A percentile compares a stretch with the other conserved stretches of the same genome.
phyloP scores from a whole-genome alignment of 1,140 invertebrate species.

The Ruditapes philippinarum region DNA sequence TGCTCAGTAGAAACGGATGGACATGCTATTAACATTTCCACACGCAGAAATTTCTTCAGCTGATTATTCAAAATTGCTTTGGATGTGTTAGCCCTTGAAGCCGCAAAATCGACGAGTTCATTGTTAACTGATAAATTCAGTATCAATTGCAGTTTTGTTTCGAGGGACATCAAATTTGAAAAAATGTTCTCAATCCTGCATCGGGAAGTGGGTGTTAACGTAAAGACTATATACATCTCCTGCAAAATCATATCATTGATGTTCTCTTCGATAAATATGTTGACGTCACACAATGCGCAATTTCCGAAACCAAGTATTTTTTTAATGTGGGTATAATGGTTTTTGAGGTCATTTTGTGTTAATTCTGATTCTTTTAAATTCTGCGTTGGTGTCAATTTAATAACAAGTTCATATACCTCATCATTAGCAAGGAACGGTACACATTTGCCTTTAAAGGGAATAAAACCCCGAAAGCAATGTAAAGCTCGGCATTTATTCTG shows the following conservation, averaged over 20 bases:
- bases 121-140: neutral
- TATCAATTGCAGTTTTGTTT: neutral
- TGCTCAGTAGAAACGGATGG: neutral
- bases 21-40: neutral
- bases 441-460: neutral
- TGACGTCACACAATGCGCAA: neutral
- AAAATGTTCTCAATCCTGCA: neutral
- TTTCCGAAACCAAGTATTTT: neutral
- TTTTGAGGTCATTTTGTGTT: neutral
- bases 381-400: neutral
- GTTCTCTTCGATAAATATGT: neutral
- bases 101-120: neutral
- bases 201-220: neutral
- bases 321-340: neutral
- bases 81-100: too few species aligned
- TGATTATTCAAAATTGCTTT: too few species aligned
- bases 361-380: neutral
- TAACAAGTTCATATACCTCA: neutral
- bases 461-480: neutral
- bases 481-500: neutral
- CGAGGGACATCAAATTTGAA: neutral
- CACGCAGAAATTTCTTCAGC: neutral
- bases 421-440: neutral
- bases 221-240: neutral
- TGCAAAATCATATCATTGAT: neutral